Evolutionary conservation across 2,888 invertebrate species (phyloP).

Genomic region (Hypena proboscidalis): DNA sequence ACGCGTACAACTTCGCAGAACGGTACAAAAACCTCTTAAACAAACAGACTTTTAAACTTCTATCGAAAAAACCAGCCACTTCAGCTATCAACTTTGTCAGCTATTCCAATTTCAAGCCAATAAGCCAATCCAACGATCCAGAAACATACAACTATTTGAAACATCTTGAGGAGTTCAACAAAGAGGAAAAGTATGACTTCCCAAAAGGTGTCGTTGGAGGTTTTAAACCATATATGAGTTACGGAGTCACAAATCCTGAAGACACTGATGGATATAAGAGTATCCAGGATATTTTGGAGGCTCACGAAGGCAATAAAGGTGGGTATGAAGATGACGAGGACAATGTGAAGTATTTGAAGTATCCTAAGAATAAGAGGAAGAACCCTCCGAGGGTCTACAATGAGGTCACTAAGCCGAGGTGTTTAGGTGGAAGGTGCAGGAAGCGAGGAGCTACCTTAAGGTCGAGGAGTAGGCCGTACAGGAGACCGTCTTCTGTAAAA

Average conservation of each 20-base stretch:
- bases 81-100: conserved; percentile 60
- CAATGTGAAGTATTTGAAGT: conserved; percentile 47
- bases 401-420: conserved; percentile 50
- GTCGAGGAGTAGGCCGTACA: conserved; percentile 58
- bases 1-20: conserved; percentile 51
- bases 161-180: conserved; percentile 59
- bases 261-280: conserved; percentile 63
- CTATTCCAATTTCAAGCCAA: conserved; percentile 64
- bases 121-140: conserved; percentile 65
- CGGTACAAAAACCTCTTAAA: conserved; percentile 51
- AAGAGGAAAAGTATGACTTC: conserved; percentile 50
- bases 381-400: conserved; percentile 44
- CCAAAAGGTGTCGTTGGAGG: conserved; percentile 43
- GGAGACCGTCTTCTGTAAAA: conserved; percentile 56
- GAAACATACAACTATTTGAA: conserved; percentile 72
- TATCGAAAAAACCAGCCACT: conserved; percentile 48
- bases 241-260: conserved; percentile 46
- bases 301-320: conserved; percentile 67
- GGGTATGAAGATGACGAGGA: conserved; percentile 39
- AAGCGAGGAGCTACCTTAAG: conserved; percentile 55
- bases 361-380: conserved; percentile 52
- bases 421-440: conserved; percentile 61
- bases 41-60: conserved; percentile 34
- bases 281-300: conserved; percentile 72
- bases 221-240: conserved; percentile 53